These are phyloP conservation scores for Siniperca scherzeri DNA, from an alignment of 2,797 vertebrate genomes.

Conservation along the genomic window DNA sequence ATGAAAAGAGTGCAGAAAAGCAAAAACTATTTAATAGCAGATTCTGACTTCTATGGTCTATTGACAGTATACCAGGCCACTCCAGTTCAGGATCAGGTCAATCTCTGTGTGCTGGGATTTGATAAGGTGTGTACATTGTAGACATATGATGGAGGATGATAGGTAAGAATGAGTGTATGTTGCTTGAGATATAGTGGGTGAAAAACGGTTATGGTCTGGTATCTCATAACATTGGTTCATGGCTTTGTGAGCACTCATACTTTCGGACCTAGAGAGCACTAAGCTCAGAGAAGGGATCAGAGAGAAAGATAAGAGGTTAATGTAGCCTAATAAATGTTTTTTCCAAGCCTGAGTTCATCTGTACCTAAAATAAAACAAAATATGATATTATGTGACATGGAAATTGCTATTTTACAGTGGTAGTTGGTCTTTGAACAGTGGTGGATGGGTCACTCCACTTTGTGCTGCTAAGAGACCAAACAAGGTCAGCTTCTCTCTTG, in stretches of 20 bases:
- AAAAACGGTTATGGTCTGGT: slow-evolving; percentile 8
- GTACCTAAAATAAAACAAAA: neutral
- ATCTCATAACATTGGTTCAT: slow-evolving; percentile 37
- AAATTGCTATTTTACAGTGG: neutral
- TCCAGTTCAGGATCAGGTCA: neutral
- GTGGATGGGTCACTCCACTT: neutral
- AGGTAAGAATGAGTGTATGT: slow-evolving; percentile 27
- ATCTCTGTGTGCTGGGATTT: slow-evolving; percentile 7
- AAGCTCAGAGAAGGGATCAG: slow-evolving; percentile 10
- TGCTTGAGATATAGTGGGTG: slow-evolving; percentile 21
- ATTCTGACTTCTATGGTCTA: neutral
- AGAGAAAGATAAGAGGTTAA: slow-evolving; percentile 27
- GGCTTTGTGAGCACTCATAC: slow-evolving; percentile 26
- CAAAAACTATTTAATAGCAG: neutral
- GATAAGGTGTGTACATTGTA: slow-evolving; percentile 22
- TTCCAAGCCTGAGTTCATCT: neutral
- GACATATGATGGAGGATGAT: slow-evolving; percentile 35
- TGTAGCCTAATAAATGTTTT: slow-evolving; percentile 14
- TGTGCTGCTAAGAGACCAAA: neutral
- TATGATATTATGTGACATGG: neutral
- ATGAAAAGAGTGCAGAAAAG: neutral
- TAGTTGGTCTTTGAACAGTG: neutral
- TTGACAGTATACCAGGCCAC: neutral
- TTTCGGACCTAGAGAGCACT: slow-evolving; percentile 11
- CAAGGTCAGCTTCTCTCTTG: neutral